These are phyloP conservation scores for Buathra laborator DNA, from an alignment of 2,888 invertebrate genomes.

Conservation along the genomic window DNA sequence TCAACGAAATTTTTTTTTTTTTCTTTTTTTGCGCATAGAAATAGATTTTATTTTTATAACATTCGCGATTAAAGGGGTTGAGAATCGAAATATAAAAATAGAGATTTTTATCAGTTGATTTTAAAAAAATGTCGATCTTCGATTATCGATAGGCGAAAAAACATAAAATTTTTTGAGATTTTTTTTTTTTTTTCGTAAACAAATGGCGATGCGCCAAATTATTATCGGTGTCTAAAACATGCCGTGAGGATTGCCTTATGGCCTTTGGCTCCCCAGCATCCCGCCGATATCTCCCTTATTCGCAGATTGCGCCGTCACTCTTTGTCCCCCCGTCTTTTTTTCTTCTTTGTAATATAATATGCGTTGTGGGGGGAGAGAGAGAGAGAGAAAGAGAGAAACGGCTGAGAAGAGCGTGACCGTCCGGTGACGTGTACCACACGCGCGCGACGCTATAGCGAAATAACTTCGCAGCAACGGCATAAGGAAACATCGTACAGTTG, in stretches of 20 bases:
- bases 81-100: neutral
- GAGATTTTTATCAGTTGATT: neutral
- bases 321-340: constrained; percentile 32
- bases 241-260: neutral
- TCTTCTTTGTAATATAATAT: constrained; percentile 65
- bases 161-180: neutral
- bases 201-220: neutral
- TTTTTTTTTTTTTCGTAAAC: neutral
- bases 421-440: constrained; percentile 72
- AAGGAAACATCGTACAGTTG: constrained; percentile 57
- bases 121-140: too few species aligned
- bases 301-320: constrained; percentile 83
- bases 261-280: constrained; percentile 7
- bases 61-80: neutral
- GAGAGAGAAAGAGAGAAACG: constrained; percentile 26
- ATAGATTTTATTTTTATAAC: constrained; percentile 55
- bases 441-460: constrained; percentile 68
- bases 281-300: constrained; percentile 78
- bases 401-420: constrained; percentile 65
- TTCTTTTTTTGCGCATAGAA: constrained; percentile 30
- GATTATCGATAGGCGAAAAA: neutral
- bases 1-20: constrained; percentile 28
- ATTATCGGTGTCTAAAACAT: neutral
- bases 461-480: constrained; percentile 71
- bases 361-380: constrained; percentile 33